phyloP scores from a whole-genome alignment of 2,113 vertebrate genomes.

The Aldabrachelys gigantea region DNA sequence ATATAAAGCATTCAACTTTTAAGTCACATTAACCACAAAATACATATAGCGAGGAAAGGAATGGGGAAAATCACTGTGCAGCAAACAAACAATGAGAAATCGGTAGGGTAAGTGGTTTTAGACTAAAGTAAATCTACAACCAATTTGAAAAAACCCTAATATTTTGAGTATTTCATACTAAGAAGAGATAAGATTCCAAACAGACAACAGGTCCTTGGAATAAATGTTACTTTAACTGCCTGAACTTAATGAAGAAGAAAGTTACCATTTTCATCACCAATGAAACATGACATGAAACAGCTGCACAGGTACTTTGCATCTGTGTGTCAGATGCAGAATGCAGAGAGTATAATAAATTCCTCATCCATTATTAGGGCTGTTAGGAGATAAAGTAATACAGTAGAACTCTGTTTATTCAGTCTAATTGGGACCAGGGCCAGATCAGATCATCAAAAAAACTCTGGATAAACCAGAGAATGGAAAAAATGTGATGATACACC shows the following conservation, averaged over 20 bases:
- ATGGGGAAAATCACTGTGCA: neutral
- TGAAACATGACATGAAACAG: no score
- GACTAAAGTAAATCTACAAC: neutral
- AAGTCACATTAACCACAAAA: constrained; percentile 42
- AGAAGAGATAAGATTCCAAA: neutral
- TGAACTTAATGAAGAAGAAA: neutral
- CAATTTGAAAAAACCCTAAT: neutral
- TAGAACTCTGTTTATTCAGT: no score
- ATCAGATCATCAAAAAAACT: no score
- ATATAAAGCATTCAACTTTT: neutral
- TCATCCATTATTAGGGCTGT: neutral
- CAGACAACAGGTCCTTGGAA: neutral
- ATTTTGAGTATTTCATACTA: neutral
- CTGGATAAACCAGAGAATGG: no score
- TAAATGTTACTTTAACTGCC: neutral
- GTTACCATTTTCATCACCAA: neutral
- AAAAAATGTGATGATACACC: no score
- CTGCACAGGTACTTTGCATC: neutral
- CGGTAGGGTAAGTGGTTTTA: neutral
- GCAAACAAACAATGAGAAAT: constrained; percentile 6
- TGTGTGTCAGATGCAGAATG: neutral
- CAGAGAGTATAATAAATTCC: neutral
- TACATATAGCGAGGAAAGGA: neutral
- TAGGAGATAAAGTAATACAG: no score
- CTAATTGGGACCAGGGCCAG: no score